A percentile compares a stretch with the other conserved stretches of the same genome.
Evolutionary conservation across 2,888 invertebrate genomes (phyloP).

Genomic region (Heliconius hortense): DNA sequence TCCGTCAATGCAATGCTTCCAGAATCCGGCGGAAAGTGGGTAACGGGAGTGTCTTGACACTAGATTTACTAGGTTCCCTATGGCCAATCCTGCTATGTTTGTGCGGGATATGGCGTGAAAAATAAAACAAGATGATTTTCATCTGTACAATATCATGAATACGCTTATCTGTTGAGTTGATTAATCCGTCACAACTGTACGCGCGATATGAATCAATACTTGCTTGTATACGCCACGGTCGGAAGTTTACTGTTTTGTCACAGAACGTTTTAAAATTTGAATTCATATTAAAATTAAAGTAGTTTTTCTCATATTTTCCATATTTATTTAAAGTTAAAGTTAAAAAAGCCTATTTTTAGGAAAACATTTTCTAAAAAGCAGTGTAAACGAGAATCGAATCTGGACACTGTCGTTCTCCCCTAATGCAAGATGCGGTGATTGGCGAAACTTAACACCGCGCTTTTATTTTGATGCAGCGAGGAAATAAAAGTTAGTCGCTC

Average conservation of each 20-base stretch:
- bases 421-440: too few species aligned
- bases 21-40: neutral
- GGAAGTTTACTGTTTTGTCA: neutral
- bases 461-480: too few species aligned
- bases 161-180: neutral
- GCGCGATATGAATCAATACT: neutral
- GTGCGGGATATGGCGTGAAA: neutral
- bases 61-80: neutral
- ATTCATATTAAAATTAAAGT: neutral
- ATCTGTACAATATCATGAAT: neutral
- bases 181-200: slow-evolving; percentile 1
- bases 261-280: neutral
- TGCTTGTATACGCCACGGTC: neutral
- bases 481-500: neutral
- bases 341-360: too few species aligned
- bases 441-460: too few species aligned
- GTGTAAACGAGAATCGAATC: too few species aligned
- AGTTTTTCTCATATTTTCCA: too few species aligned
- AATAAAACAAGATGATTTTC: neutral
- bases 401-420: too few species aligned
- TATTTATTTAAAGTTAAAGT: too few species aligned
- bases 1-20: neutral
- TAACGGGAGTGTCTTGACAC: neutral
- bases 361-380: too few species aligned
- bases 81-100: neutral